phyloP scores from a whole-genome alignment of 1,140 invertebrate species.

The Lanistes nyassanus region DNA sequence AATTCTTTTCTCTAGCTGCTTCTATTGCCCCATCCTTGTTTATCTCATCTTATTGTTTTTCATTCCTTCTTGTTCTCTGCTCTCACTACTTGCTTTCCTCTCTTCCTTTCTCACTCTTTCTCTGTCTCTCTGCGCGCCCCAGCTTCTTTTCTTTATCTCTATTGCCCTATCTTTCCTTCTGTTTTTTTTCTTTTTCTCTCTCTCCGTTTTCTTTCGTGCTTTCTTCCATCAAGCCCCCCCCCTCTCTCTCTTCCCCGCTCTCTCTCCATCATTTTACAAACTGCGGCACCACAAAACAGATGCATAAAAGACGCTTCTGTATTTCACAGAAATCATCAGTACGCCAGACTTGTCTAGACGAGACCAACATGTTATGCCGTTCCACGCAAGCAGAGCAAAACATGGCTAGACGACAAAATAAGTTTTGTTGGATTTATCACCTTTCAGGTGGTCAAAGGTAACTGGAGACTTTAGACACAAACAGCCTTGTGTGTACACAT shows the following conservation, averaged over 20 bases:
- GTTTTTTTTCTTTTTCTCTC: neutral
- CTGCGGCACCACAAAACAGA: no score
- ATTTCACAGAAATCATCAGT: no score
- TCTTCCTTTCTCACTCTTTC: neutral
- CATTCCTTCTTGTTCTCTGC: neutral
- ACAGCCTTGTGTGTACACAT: no score
- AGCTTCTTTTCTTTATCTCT: neutral
- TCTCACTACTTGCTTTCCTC: neutral
- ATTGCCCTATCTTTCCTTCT: neutral
- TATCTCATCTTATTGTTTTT: neutral
- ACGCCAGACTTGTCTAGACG: no score
- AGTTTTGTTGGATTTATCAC: no score
- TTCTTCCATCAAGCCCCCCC: neutral
- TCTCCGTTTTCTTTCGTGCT: neutral
- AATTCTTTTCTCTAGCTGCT: conserved; percentile 2
- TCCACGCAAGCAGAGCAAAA: no score
- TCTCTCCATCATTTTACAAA: neutral
- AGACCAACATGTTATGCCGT: no score
- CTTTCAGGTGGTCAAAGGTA: no score
- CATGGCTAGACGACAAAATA: no score
- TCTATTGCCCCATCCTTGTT: neutral
- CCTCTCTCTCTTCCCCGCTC: neutral
- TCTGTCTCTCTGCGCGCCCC: neutral
- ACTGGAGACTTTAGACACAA: no score
- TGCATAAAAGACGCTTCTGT: no score